These are phyloP conservation scores for Equus przewalskii DNA, from an alignment of 2,113 vertebrate species.

Conservation along the genomic window DNA sequence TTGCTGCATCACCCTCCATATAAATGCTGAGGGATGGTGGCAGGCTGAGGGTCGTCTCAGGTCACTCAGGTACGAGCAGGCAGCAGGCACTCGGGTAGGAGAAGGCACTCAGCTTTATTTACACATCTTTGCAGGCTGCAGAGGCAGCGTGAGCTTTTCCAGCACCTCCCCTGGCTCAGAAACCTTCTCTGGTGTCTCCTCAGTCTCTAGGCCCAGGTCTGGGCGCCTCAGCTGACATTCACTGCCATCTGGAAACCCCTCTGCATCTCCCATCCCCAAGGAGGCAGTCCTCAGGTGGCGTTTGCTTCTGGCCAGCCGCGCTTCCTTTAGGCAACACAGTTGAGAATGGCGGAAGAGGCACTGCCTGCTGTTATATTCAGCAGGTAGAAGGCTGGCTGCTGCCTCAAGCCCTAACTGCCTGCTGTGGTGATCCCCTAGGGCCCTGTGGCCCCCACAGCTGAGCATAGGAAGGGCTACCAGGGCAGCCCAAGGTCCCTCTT, in stretches of 20 bases:
- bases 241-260: conserved; percentile 53
- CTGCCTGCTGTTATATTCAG: neutral
- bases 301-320: neutral
- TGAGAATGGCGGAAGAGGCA: neutral
- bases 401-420: neutral
- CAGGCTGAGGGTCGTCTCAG: neutral
- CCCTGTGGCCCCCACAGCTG: neutral
- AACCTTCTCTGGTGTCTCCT: neutral
- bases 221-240: neutral
- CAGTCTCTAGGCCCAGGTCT: neutral
- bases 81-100: neutral
- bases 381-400: neutral
- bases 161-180: neutral
- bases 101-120: conserved; percentile 52
- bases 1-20: accelerated
- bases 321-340: neutral
- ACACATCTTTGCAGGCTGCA: neutral
- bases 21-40: neutral
- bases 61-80: neutral
- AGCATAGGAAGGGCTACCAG: neutral
- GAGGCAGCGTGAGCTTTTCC: neutral
- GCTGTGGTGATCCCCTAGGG: neutral
- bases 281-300: neutral
- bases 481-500: accelerated
- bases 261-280: conserved; percentile 67